phyloP scores from a whole-genome alignment of 2,888 invertebrate genomes.

The Campoletis raptor region DNA sequence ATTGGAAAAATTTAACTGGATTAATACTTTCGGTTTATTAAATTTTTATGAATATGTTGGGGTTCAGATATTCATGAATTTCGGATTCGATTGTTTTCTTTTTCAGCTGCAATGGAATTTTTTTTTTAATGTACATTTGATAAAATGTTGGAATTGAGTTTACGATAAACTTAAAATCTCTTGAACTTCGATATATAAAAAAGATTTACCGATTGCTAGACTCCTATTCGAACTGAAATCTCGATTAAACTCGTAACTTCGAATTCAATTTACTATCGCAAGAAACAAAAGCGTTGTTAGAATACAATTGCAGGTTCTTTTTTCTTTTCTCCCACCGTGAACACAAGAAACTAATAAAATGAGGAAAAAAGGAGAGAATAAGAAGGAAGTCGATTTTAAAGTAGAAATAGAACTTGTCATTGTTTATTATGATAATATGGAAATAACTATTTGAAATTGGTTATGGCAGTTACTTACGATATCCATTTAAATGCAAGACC shows the following conservation, averaged over 20 bases:
- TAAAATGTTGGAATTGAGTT: too few relatives aligned
- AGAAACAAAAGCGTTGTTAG: background rate
- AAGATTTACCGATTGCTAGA: background rate
- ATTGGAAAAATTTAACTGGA: background rate
- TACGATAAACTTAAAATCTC: background rate
- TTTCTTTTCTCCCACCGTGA: background rate
- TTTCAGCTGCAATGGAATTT: background rate
- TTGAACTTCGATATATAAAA: background rate
- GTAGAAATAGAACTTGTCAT: background rate
- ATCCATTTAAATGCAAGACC: background rate
- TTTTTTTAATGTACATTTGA: too few relatives aligned
- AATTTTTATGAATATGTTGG: background rate
- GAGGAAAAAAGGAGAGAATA: background rate
- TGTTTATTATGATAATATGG: too few relatives aligned
- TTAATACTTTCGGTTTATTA: background rate
- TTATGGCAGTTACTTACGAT: background rate
- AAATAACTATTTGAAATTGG: background rate
- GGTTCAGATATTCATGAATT: background rate
- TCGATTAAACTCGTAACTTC: background rate
- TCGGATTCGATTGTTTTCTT: background rate
- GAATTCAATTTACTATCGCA: background rate
- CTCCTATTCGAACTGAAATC: background rate
- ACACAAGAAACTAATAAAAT: background rate
- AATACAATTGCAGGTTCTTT: background rate
- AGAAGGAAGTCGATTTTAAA: background rate